Base-by-base conservation (phyloP, 2,113 vertebrate species). In the Triplophysa rosa region DNA sequence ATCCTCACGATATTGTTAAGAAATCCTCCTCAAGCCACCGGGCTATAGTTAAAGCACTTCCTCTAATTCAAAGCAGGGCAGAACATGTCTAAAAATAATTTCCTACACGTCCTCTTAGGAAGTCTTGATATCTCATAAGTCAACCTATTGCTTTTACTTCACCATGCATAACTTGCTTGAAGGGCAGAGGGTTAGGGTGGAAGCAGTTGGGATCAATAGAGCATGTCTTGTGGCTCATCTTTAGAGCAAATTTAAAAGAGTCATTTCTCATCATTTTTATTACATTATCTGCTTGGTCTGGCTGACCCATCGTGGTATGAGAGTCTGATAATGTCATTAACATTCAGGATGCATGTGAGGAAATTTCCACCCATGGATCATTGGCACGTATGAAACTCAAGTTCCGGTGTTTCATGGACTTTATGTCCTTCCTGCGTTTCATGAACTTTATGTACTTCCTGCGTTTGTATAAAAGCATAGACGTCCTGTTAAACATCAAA, bases 51-150 rank as follows among this genome's bases (percentile, higher is more conserved):
- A 74, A 67, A 64, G 21, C 67, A 40, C 29, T 40, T 63, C 13
- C 63, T 77, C 45, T 76, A 47, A 78, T 79, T 83, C 77, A 68
- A 82, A 85, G 78, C 75, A 23, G 63, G 65, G 33, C 67, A 83
- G 69, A 13, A 84, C 82, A 86, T 67, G 26, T 83, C 86, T 85
- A 85, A 87, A 90, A 85, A 84, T 87, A 88, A 81, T 77, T 10
- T 71, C 77, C 66, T 82, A 61, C 67, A 82, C 69, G 84, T 87
- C 82, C 61, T 83, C 47, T 33, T 54, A 74, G 47, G 62, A 63
- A 86, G 81, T 71, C 84, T 86, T 87, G 63, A 81, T 80, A 82
- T 89, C 84, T 88, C 74, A 75, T 72, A 77, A 86, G 82, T 75
- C 76, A 17, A 74, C 52, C 21, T 59, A 65, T 79, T 56, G 40